phyloP scores from a whole-genome alignment of 2,113 vertebrate species.

The Notarius quadriscutis region DNA sequence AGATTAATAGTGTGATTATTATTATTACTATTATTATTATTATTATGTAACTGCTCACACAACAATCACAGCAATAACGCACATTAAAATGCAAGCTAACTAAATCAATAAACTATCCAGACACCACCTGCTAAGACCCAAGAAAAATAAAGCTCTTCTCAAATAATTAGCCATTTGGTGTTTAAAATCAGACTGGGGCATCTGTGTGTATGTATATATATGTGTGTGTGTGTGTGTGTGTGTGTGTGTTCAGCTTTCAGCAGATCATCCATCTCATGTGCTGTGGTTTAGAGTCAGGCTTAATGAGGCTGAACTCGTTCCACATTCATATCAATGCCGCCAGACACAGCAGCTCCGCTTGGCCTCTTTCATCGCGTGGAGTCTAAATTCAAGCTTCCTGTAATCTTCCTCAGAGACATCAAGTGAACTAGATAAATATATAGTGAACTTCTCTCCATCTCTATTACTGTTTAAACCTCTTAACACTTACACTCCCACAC shows the following conservation, averaged over 20 bases:
- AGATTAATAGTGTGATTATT: background rate
- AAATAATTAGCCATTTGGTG: background rate
- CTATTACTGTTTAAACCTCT: background rate
- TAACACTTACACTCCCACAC: background rate
- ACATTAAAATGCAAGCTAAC: background rate
- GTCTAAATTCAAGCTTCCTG: background rate
- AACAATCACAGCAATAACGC: background rate
- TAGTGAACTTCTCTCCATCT: background rate
- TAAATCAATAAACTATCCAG: background rate
- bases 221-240: background rate
- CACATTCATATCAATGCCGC: background rate
- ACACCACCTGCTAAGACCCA: background rate
- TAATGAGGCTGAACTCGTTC: slow-evolving; percentile 1
- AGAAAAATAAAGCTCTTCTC: background rate
- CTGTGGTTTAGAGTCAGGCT: slow-evolving; percentile 23
- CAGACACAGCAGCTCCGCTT: background rate
- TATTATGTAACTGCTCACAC: background rate
- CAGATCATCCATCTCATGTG: slow-evolving; percentile 29
- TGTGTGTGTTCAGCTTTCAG: background rate
- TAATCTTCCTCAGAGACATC: slow-evolving; percentile 8
- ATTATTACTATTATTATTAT: background rate
- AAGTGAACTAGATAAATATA: background rate
- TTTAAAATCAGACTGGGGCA: background rate
- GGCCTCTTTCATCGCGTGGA: slow-evolving; percentile 28
- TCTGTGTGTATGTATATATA: background rate